phyloP scores from a whole-genome alignment of 2,797 vertebrate genomes.

The Schizopygopsis malacanthus region DNA sequence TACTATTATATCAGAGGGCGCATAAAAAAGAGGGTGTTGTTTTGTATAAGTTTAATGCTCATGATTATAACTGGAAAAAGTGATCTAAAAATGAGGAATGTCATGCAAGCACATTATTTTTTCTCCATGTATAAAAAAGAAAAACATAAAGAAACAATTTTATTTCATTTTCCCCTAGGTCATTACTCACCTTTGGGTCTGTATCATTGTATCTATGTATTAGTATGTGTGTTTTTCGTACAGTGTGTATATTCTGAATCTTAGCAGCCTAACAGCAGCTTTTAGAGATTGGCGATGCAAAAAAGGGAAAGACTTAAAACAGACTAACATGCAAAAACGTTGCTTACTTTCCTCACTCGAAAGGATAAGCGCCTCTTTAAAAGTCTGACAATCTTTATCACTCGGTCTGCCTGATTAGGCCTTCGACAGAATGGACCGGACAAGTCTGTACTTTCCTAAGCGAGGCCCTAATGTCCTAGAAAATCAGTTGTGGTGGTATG shows the following conservation, averaged over 20 bases:
- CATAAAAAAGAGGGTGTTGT: conserved; percentile 59
- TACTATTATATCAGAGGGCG: conserved; percentile 15
- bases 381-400: conserved; percentile 46
- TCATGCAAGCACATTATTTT: conserved; percentile 72
- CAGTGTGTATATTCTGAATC: conserved; percentile 52
- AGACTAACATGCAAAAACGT: conserved; percentile 24
- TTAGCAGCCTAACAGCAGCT: conserved; percentile 37
- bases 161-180: conserved; percentile 48
- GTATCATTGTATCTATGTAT: conserved; percentile 55
- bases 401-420: conserved; percentile 18
- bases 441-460: conserved; percentile 29
- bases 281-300: conserved; percentile 27
- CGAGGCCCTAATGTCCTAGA: conserved; percentile 35
- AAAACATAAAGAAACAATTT: conserved; percentile 48
- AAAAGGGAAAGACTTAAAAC: conserved; percentile 48
- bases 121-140: conserved; percentile 63
- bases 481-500: conserved; percentile 16
- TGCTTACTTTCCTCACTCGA: not conserved
- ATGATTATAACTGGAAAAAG: conserved; percentile 67
- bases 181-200: conserved; percentile 34
- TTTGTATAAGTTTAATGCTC: conserved; percentile 66
- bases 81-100: conserved; percentile 46
- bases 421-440: conserved; percentile 23
- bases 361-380: not conserved
- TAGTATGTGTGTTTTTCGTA: conserved; percentile 56